Conservation (phyloP, 2,113 vertebrate genomes). For the Paradisaea rubra region DNA sequence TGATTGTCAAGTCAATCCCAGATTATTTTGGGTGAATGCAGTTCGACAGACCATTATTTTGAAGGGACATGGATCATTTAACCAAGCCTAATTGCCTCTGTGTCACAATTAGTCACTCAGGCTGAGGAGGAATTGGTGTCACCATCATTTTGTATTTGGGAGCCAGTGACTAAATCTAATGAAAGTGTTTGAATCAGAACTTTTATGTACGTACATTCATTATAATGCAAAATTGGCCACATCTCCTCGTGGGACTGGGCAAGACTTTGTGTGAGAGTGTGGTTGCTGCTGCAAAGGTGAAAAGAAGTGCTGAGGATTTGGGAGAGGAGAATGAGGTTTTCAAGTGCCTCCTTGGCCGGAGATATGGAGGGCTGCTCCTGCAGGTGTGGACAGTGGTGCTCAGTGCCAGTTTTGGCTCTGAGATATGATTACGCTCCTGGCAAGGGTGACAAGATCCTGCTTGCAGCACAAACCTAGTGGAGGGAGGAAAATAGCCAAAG, state of each 20-base stretch:
- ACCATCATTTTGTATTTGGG: constrained; percentile 5
- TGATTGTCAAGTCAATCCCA: constrained; percentile 36
- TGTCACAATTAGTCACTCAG: constrained; percentile 53
- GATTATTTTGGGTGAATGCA: constrained; percentile 23
- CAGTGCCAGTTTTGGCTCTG: neutral
- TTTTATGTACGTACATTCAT: neutral
- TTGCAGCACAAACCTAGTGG: neutral
- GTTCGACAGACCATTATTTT: constrained; percentile 50
- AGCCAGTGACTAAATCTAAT: constrained; percentile 40
- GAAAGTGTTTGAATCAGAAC: constrained; percentile 30
- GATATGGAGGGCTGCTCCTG: neutral
- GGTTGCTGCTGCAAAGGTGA: neutral
- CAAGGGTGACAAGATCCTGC: neutral
- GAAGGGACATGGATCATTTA: constrained; percentile 55
- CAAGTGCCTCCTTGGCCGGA: neutral
- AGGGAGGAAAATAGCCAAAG: neutral
- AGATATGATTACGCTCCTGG: neutral
- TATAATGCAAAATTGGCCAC: neutral
- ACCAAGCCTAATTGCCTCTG: constrained; percentile 53
- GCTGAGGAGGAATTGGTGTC: constrained; percentile 25
- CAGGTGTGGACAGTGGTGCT: neutral
- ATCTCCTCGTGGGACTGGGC: neutral
- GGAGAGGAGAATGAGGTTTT: neutral
- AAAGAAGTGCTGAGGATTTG: neutral
- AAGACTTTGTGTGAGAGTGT: neutral